Percentiles rank a stretch among this genome's conserved stretches.
Conservation (phyloP, 2,888 invertebrate species). For the Epinotia bilunana region DNA sequence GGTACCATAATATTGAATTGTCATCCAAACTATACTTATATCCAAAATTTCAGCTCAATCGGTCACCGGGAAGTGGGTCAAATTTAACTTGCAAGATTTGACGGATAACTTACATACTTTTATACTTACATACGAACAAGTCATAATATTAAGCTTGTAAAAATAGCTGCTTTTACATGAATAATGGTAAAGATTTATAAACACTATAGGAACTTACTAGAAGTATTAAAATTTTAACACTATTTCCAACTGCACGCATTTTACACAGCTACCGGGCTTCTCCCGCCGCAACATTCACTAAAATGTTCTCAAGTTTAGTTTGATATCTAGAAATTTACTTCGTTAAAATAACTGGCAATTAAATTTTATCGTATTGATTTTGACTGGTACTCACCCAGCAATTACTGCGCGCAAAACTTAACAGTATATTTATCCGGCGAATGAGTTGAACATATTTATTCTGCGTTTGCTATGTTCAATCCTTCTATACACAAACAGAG, state of each 20-base stretch:
- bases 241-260: slow-evolving; percentile 27
- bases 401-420: slow-evolving; percentile 1
- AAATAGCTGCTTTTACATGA: slow-evolving; percentile 42
- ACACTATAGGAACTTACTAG: slow-evolving; percentile 26
- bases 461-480: slow-evolving; percentile 74
- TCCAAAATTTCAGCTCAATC: too few relatives aligned
- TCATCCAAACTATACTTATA: too few relatives aligned
- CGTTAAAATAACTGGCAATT: slow-evolving; percentile 41
- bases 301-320: slow-evolving; percentile 9
- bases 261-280: slow-evolving; percentile 15
- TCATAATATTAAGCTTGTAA: too few relatives aligned
- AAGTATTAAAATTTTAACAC: slow-evolving; percentile 10
- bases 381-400: slow-evolving; percentile 29
- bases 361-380: slow-evolving; percentile 12
- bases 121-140: too few relatives aligned
- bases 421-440: slow-evolving; percentile 68
- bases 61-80: too few relatives aligned
- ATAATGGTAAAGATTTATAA: not conserved
- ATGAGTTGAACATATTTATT: slow-evolving; percentile 76
- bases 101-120: too few relatives aligned
- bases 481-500: slow-evolving; percentile 71
- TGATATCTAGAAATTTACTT: not conserved
- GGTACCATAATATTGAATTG: too few relatives aligned
- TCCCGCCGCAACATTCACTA: slow-evolving; percentile 15
- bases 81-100: too few relatives aligned